phyloP scores from a whole-genome alignment of 2,113 vertebrate genomes.

The Machaerirhynchus nigripectus region DNA sequence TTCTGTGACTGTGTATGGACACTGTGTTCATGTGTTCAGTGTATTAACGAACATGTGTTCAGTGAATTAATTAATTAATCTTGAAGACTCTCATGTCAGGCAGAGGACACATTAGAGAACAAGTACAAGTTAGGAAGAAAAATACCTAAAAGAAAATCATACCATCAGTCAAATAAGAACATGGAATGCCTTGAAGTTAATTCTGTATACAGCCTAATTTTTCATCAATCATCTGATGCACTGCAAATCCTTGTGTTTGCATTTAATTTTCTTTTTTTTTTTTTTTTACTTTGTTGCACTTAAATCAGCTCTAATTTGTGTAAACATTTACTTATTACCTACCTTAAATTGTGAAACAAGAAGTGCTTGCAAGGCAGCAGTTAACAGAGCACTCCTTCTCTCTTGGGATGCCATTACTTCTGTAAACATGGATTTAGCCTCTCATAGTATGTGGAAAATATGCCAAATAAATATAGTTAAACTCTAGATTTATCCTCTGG shows the following conservation, averaged over 20 bases:
- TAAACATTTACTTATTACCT: conserved; percentile 9
- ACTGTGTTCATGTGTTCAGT: too few relatives aligned
- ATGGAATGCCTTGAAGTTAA: not conserved
- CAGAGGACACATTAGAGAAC: not conserved
- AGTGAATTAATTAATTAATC: too few relatives aligned
- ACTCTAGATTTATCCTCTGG: not conserved
- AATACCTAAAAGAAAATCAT: not conserved
- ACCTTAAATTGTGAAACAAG: not conserved
- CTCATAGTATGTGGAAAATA: not conserved
- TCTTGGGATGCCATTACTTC: not conserved
- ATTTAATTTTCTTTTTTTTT: not conserved
- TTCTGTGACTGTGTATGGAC: not conserved
- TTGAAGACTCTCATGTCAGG: not conserved
- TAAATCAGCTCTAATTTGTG: conserved; percentile 7
- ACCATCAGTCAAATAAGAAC: not conserved
- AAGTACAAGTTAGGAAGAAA: not conserved
- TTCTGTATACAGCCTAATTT: not conserved
- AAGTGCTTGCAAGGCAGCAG: not conserved
- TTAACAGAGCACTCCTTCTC: not conserved
- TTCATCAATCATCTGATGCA: not conserved
- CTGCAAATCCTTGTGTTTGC: not conserved
- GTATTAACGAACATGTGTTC: too few relatives aligned
- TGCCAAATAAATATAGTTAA: not conserved
- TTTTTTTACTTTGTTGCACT: not conserved
- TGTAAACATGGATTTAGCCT: not conserved